Percentiles rank a stretch among this genome's conserved stretches.
Evolutionary conservation across 2,888 invertebrate genomes (phyloP).

Genomic region (Trypoxylon attenuatum): DNA sequence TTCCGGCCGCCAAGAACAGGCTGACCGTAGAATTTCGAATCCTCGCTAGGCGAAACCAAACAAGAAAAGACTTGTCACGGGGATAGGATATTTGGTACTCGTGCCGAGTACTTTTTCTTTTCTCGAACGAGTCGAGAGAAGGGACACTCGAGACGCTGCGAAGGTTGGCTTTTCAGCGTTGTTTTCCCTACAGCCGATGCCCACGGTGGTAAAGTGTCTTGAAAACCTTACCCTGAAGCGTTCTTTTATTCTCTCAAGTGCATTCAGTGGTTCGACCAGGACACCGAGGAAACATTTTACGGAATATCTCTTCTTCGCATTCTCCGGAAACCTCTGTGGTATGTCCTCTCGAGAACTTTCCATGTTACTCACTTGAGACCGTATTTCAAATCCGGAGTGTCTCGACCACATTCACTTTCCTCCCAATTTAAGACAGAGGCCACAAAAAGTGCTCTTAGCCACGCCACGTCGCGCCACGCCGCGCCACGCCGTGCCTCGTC

Average conservation of each 20-base stretch:
- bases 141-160: conserved; percentile 34
- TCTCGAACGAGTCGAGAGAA: conserved; percentile 7
- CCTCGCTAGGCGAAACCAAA: conserved; percentile 14
- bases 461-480: not conserved
- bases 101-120: conserved; percentile 21
- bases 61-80: conserved; percentile 35
- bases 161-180: conserved; percentile 39
- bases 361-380: conserved; percentile 6
- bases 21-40: conserved; percentile 28
- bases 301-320: conserved; percentile 24
- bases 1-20: conserved; percentile 23
- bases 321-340: not conserved
- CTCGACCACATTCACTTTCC: not conserved
- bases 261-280: conserved; percentile 17
- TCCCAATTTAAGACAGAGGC: not conserved
- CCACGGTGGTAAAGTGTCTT: conserved; percentile 29
- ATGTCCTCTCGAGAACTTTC: not conserved
- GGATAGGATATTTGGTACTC: conserved; percentile 17
- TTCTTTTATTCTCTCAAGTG: conserved; percentile 40
- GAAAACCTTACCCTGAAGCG: conserved; percentile 27
- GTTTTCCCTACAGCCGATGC: conserved; percentile 40
- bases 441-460: not conserved
- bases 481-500: no score
- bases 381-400: not conserved
- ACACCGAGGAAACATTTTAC: conserved; percentile 23